Evolutionary conservation across 23 tunicate genomes (phyloP), one percentile per base, ranked within the genome.

Genomic region (Phallusia fumigata): DNA sequence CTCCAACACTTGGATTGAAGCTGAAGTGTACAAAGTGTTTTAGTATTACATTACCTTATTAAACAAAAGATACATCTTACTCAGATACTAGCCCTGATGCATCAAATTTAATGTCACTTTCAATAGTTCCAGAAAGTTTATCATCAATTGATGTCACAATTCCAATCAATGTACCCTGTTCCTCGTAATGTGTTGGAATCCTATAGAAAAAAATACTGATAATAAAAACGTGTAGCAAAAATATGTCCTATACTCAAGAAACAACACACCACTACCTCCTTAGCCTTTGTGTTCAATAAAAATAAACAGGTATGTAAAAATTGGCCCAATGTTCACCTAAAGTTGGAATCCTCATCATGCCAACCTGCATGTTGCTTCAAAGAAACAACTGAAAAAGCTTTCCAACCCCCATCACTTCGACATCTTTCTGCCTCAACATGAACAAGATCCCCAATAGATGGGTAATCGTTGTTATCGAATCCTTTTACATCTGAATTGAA

Each of bases 321-420:
- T 6, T 22, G 13, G 11, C 69, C 10, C 10, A 5, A 58, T 21
- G 69, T 24, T 19, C 8, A 77, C 80, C 80, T 77, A 28, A 77
- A 77, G 35, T 36, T 40, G 52, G 80, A 16, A 36, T 79, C 32
- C 13, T 80, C 90, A 50, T 81, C 86, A 77, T 83, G 24, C 79
- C 86, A 74, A 12, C 65, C 85, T 28, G 53, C 53, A 22, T 87
- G 65, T 24, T 81, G 76, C 44, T 87, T 87, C 19, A 36, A 34
- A n/a, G 64, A 47, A 19, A 47, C 49, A 6, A 87, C 82, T 58
- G 24, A 24, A 6, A 26, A 15, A 12, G 91, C 91, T 65, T 35
- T 92, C 97, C 97, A 92, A 52, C 97, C 97, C 19, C 97, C 84
- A 26, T 76, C 75, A 22, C 80, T 78, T 0, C 84, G 53, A 21